Percentiles rank a stretch among this genome's conserved stretches.
phyloP scores from a whole-genome alignment of 2,888 invertebrate genomes.

The Drosophila meridionalis region DNA sequence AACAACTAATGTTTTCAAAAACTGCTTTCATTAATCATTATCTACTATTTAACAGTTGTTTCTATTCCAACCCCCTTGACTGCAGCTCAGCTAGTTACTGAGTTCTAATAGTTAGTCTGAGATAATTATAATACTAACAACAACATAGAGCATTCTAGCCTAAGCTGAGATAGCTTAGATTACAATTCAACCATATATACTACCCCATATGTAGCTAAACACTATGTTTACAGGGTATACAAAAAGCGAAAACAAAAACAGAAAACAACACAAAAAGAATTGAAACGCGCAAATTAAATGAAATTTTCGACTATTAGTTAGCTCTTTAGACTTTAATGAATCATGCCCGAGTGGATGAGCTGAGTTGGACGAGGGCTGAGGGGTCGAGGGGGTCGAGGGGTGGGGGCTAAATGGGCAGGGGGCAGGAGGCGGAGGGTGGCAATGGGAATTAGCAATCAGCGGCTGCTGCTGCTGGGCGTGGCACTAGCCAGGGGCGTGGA shows the following conservation, averaged over 20 bases:
- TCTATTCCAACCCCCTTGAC: not conserved
- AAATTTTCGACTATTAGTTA: constrained; percentile 70
- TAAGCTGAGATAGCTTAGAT: not conserved
- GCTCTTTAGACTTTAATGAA: constrained; percentile 76
- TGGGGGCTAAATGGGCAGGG: not conserved
- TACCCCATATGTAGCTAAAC: not conserved
- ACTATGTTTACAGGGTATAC: constrained; percentile 34
- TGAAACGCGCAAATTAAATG: constrained; percentile 62
- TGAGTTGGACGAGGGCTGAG: not conserved
- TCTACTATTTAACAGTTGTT: not conserved
- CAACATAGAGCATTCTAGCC: not conserved
- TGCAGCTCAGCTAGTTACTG: not conserved
- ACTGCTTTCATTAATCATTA: not conserved
- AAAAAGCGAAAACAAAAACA: constrained; percentile 34
- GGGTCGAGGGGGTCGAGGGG: not conserved
- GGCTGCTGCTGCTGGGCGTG: constrained; percentile 36
- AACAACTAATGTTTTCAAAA: not conserved
- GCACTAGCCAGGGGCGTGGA: constrained; percentile 43
- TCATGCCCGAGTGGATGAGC: constrained; percentile 45
- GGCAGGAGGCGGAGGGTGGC: not conserved
- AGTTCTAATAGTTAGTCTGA: not conserved
- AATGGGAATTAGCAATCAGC: constrained; percentile 30
- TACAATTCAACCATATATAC: not conserved
- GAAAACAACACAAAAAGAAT: constrained; percentile 36
- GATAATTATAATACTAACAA: not conserved